Evolutionary conservation across 2,797 vertebrate species (phyloP).

Genomic region (Chrysocyon brachyurus): DNA sequence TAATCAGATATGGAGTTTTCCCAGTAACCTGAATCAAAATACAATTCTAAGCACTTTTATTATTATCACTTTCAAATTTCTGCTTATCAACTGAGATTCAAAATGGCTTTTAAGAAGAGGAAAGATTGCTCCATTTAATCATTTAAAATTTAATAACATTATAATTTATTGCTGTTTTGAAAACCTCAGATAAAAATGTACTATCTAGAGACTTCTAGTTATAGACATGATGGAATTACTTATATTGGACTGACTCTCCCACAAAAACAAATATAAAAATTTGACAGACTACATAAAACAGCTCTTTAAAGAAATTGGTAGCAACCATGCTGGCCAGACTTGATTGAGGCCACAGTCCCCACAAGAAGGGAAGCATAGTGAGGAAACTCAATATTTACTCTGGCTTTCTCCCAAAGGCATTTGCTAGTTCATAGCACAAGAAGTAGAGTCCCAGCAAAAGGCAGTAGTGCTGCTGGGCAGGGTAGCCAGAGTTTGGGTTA

Average conservation of each 20-base stretch:
- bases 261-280: neutral
- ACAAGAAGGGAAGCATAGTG: neutral
- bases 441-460: neutral
- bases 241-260: neutral
- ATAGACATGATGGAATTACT: neutral
- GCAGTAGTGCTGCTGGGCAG: neutral
- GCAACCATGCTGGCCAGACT: neutral
- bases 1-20: neutral
- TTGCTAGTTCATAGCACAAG: neutral
- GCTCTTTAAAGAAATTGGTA: neutral
- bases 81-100: neutral
- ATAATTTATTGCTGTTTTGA: neutral
- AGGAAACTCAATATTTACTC: neutral
- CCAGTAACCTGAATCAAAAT: neutral
- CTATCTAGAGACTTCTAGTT: neutral
- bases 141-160: slow-evolving; percentile 34
- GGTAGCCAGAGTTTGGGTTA: neutral
- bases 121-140: neutral
- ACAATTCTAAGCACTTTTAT: neutral
- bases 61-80: neutral
- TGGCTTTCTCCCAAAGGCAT: neutral
- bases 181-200: slow-evolving; percentile 18
- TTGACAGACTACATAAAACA: neutral
- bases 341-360: neutral
- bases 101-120: neutral